Conservation (phyloP, 2,888 invertebrate genomes). For the Heliothis peltigera region DNA sequence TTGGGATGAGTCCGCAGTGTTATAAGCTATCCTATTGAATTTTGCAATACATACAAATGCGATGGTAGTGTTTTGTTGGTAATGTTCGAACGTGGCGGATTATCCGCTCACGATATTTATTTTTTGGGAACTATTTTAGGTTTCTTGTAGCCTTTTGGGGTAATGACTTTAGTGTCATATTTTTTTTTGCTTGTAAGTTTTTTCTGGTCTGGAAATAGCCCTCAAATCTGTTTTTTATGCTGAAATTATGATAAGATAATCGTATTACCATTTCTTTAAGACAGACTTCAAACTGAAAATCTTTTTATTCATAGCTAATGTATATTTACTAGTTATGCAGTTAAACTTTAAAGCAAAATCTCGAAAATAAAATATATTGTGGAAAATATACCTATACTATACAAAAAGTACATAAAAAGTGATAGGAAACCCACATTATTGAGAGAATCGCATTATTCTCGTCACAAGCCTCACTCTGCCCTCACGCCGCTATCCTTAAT, state of each 20-base stretch:
- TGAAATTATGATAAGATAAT: too few species aligned
- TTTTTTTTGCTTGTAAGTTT: neutral
- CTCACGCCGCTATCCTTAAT: constrained; percentile 21
- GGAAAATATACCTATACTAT: neutral
- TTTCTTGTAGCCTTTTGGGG: constrained; percentile 13
- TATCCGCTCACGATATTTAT: constrained; percentile 57
- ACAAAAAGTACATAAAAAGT: constrained; percentile 6
- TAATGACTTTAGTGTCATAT: constrained; percentile 15
- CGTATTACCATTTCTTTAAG: too few species aligned
- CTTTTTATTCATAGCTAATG: too few species aligned
- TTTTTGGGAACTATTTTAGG: constrained; percentile 45
- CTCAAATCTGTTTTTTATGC: too few species aligned
- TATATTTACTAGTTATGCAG: neutral
- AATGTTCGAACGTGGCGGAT: constrained; percentile 64
- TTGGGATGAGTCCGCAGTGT: constrained; percentile 73
- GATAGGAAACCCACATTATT: constrained; percentile 15
- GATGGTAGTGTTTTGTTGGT: constrained; percentile 69
- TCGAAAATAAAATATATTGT: too few species aligned
- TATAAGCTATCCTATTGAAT: constrained; percentile 78
- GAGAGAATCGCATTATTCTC: constrained; percentile 30
- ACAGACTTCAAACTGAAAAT: too few species aligned
- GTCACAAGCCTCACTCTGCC: neutral
- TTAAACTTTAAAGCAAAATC: neutral
- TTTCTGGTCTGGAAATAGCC: too few species aligned
- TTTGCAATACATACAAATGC: constrained; percentile 83